phyloP scores from a whole-genome alignment of 2,113 vertebrate genomes.

The Limanda limanda region DNA sequence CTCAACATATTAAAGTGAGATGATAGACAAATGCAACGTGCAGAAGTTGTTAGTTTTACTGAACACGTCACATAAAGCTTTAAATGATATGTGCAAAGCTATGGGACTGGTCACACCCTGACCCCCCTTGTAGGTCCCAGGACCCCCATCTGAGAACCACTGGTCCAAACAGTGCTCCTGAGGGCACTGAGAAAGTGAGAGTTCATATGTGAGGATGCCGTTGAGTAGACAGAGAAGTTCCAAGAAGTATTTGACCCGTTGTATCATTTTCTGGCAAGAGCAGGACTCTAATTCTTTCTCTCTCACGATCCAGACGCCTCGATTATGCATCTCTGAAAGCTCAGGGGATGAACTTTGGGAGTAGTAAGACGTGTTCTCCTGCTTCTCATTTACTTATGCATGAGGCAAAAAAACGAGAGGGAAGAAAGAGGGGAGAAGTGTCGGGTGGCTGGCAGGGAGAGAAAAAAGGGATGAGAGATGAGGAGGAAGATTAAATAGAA shows the following conservation, averaged over 20 bases:
- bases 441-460: constrained; percentile 3
- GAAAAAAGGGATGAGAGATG: constrained; percentile 14
- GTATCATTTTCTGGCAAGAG: background rate
- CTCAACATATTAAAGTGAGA: background rate
- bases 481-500: constrained; percentile 28
- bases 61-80: too few species aligned
- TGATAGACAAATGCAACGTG: background rate
- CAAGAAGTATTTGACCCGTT: background rate
- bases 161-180: too few species aligned
- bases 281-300: constrained; percentile 20
- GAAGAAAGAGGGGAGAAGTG: background rate
- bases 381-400: constrained; percentile 64
- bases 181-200: background rate
- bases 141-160: too few species aligned
- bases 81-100: too few species aligned
- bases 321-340: constrained; percentile 48
- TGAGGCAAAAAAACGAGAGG: constrained; percentile 17
- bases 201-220: background rate
- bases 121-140: too few species aligned
- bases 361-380: constrained; percentile 24
- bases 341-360: constrained; percentile 42
- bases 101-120: too few species aligned
- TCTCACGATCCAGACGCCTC: constrained; percentile 39
- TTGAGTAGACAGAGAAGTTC: too few species aligned
- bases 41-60: too few species aligned